These are phyloP conservation scores for Silvanus unidentatus DNA, from an alignment of 2,888 invertebrate genomes.

Conservation along the genomic window DNA sequence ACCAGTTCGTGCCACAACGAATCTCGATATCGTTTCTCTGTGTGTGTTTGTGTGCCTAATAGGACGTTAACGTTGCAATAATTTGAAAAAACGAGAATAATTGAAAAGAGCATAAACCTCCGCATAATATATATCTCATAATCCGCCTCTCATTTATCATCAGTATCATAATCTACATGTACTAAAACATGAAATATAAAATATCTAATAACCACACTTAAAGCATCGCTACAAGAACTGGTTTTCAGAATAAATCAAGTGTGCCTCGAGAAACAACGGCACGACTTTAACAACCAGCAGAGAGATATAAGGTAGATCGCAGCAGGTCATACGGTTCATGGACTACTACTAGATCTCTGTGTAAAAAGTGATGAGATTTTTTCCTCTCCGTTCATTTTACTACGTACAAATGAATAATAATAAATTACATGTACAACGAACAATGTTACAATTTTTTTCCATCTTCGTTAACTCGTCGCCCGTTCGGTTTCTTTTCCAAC, in stretches of 20 bases:
- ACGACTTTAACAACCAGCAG: constrained; percentile 35
- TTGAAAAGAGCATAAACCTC: constrained; percentile 23
- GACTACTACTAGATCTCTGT: constrained; percentile 44
- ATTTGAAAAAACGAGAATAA: constrained; percentile 9
- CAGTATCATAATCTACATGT: constrained; percentile 31
- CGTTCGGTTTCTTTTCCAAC: no score
- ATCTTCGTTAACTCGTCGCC: not conserved
- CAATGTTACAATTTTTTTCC: constrained; percentile 1
- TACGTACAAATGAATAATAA: constrained; percentile 15
- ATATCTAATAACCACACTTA: constrained; percentile 37
- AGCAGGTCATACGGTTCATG: constrained; percentile 46
- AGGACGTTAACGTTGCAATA: no score
- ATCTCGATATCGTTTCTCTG: no score
- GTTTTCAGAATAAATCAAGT: constrained; percentile 41
- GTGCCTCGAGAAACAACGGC: constrained; percentile 41
- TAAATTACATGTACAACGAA: not conserved
- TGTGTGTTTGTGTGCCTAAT: no score
- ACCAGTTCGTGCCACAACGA: no score
- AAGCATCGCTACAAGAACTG: constrained; percentile 35
- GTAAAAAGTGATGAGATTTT: constrained; percentile 28
- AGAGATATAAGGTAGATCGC: constrained; percentile 38
- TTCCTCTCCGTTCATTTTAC: constrained; percentile 22
- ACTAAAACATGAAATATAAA: constrained; percentile 37
- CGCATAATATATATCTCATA: constrained; percentile 12
- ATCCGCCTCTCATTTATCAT: constrained; percentile 22